Evolutionary conservation across 2,797 vertebrate species (phyloP).

Genomic region (Neopelma chrysocephalum): DNA sequence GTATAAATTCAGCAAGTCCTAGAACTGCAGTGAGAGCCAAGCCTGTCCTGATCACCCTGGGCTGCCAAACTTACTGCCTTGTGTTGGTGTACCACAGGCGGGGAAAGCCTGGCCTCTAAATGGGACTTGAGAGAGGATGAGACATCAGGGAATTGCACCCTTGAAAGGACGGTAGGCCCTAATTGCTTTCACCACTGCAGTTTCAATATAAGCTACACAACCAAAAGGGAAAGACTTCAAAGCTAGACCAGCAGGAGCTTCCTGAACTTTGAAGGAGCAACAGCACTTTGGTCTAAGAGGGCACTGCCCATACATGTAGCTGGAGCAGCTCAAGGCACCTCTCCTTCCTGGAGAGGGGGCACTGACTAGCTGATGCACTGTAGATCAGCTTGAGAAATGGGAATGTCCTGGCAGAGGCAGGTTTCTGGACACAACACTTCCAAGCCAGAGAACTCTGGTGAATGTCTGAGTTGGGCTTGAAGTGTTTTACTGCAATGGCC

Average conservation of each 20-base stretch:
- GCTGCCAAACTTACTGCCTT: not conserved
- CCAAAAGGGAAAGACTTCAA: not conserved
- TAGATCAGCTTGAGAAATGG: not conserved
- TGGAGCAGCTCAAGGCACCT: not conserved
- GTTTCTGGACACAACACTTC: not conserved
- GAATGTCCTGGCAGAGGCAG: not conserved
- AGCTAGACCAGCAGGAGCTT: not conserved
- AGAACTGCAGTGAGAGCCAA: not conserved
- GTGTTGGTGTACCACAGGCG: not conserved
- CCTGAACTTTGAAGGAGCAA: not conserved
- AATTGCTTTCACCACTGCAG: not conserved
- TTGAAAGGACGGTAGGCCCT: not conserved
- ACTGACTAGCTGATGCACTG: not conserved
- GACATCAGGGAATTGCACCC: not conserved
- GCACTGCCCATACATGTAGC: not conserved
- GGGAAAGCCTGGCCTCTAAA: not conserved
- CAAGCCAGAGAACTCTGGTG: not conserved
- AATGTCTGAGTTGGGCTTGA: not conserved
- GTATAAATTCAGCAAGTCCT: not conserved
- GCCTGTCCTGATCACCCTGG: not conserved
- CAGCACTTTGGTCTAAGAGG: not conserved
- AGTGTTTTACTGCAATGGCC: not conserved
- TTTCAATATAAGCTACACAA: not conserved
- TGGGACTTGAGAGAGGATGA: not conserved
- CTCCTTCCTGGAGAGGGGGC: not conserved